Evolutionary conservation across 1,140 invertebrate genomes (phyloP), one percentile per base, ranked within the genome.

Genomic region (Drosophila orosa): DNA sequence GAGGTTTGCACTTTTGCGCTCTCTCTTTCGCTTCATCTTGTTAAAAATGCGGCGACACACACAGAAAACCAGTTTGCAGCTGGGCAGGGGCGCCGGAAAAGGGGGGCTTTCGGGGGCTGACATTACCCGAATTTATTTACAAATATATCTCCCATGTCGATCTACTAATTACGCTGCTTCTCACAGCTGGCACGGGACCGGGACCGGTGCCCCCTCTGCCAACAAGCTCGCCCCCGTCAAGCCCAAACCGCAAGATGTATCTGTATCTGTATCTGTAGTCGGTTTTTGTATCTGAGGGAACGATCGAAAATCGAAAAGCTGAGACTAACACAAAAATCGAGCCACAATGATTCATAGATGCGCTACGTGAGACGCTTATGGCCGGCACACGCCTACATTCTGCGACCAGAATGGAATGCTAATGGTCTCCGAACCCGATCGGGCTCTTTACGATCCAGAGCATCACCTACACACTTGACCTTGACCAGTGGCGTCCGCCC

Each of bases 311-410:
- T 71, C 57, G 39, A 52, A 10, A 56, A 42, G 50, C 61, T 44
- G 72, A 75, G 61, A 48, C 59, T 68, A 62, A 57, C 65, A 54
- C 57, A 76, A 74, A 79, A 62, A 50, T 56, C 72, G 52, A 42
- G 75, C 47, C 72, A 68, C 12, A 55, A 78, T 86, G 83, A 86
- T 55, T 86, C 75, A 82, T 82, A 52, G 47, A 55, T 42, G 44
- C 52, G 63, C 37, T 75, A 66, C 72, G 33, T 56, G 59, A 45
- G 59, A 55, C 59, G 60, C 60, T 73, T 73, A 61, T 61, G 69
- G 57, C 55, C 39, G 55, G 68, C 69, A 73, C 68, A 73, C 69
- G 68, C 68, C 68, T 48, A 73, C 69, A 39, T 52, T 56, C 63
- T 35, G 48, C 15, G 52, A 19, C 42, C 35, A 40, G 71, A 69